Base-by-base conservation (phyloP, 2,113 vertebrate genomes). In the Lasiurus cinereus region DNA sequence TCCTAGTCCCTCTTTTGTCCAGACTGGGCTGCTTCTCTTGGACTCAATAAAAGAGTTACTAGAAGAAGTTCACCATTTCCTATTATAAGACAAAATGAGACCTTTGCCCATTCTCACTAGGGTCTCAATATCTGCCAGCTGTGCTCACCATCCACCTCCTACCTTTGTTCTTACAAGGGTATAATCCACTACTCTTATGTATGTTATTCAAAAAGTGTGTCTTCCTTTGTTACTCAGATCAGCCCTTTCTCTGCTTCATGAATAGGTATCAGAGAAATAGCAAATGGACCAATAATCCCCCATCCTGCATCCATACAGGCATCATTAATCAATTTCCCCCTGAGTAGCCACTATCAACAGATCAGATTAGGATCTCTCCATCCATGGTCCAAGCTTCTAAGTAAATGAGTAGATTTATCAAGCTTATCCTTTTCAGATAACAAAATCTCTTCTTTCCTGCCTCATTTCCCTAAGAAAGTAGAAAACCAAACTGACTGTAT, bases 241-340 rank as follows among this genome's bases (percentile, higher is more conserved):
- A 76, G 56, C 33, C 59, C 64, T 3, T 62, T 69, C 29, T 88
- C 72, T 73, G 43, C 43, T 82, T 83, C 54, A 14, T 66, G 78
- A 91, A n/a, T 31, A 36, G 56, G n/a, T 86, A 66, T 72, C 78
- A 88, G 27, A 74, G 82, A 72, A 70, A 82, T 2, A 85, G 50
- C 69, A 86, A 90, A 48, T 7, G 27, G 18, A 39, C 64, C 82
- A 83, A 54, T 50, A 15, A 88, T 21, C 62, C 33, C 52, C 89
- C 16, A 86, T 22, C 56, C 24, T 48, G 48, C 21, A 36, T 52
- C 36, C 48, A 8, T 62, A 84, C 56, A 93, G 77, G 73, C 89
- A 76, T 70, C 56, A 67, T 86, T 62, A 66, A 94, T 95, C 88
- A 85, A 92, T 89, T 94, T 90, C 87, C 94, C 86, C 83, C 74